Base-by-base conservation (phyloP, 2,888 invertebrate genomes). In the Hypomecis atomaria region DNA sequence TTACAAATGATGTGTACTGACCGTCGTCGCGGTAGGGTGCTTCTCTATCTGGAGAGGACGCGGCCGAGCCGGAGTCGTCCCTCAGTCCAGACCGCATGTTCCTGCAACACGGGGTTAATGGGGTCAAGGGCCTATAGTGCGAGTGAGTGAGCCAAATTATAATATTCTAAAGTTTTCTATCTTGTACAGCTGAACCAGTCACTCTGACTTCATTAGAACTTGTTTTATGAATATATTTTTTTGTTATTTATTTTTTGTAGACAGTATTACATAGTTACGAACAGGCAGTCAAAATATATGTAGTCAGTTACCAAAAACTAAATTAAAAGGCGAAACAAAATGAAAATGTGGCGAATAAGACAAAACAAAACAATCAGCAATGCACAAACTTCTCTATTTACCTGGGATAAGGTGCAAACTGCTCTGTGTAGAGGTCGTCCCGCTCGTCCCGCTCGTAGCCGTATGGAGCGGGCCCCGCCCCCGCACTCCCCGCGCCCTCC, bases 31-130 rank as follows among this genome's bases (percentile, higher is more conserved):
- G 72, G 70, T 81, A 81, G 9, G 85, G 82, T 7, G 82, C 82
- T 67, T 90, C 91, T 0, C 92, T 74, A 38, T 92, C 92, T 0
- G 93, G 93, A 0, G 93, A 92, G 0, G 92, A 92, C 0, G 90
- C 92, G 6, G 89, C 90, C 3, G 92, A 91, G 5, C 85, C 90
- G 0, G 92, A 92, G 78, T 92, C 93, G 40, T 88, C 90, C 36
- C 89, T 85, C 65, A 82, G 34, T 4, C 80, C 65, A 3, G 69
- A 71, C 6, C 89, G 78, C 67, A 80, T 69, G 66, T 74, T 84
- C 69, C 85, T 87, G 77, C 9, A 69, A 70, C 40, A n/a, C n/a
- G n/a, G n/a, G n/a, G n/a, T n/a, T n/a, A n/a, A n/a, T n/a, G n/a
- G n/a, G n/a, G n/a, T n/a, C n/a, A n/a, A n/a, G n/a, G n/a, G n/a